Conservation (phyloP, 2,113 vertebrate species). For the Cricetomys ansorgei region DNA sequence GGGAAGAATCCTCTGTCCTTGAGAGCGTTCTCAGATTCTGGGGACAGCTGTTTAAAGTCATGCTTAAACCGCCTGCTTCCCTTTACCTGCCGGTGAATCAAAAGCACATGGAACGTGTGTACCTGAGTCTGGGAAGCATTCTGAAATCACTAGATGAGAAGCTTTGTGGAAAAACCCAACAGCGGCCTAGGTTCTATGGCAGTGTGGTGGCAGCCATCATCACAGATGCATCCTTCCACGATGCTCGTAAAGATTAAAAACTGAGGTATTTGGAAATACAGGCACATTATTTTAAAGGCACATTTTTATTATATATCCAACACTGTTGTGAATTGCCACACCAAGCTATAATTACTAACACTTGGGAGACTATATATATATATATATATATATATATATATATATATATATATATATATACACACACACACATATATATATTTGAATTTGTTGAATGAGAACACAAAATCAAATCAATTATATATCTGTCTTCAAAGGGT, state of each 20-base stretch:
- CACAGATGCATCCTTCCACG: background rate
- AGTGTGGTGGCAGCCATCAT: constrained; percentile 26
- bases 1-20: background rate
- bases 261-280: constrained; percentile 31
- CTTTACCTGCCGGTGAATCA: background rate
- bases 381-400: constrained; percentile 23
- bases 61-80: background rate
- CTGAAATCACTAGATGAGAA: constrained; percentile 22
- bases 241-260: constrained; percentile 50
- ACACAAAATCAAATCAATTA: constrained; percentile 56
- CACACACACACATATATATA: background rate
- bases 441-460: constrained; percentile 41
- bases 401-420: background rate
- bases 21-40: background rate
- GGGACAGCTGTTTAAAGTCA: constrained; percentile 20
- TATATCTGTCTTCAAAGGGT: background rate
- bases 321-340: background rate
- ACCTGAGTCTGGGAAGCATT: background rate
- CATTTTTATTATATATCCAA: constrained; percentile 58
- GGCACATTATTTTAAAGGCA: constrained; percentile 50
- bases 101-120: background rate
- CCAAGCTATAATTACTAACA: constrained; percentile 38
- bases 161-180: constrained; percentile 12
- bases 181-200: constrained; percentile 14
- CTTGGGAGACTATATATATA: background rate